These are phyloP conservation scores for Microchrysa polita DNA, from an alignment of 2,888 invertebrate species.

Conservation along the genomic window DNA sequence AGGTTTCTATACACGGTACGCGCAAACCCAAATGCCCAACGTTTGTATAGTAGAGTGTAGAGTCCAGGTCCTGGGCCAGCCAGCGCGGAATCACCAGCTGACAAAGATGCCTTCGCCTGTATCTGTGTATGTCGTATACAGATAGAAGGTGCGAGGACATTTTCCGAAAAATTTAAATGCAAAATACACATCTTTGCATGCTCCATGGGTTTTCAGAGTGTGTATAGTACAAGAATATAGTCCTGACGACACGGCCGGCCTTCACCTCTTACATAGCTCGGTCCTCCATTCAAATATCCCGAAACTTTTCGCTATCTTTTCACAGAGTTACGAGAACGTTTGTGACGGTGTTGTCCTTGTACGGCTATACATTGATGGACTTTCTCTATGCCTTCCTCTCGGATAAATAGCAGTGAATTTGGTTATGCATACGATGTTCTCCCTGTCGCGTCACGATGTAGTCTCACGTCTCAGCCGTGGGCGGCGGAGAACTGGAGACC, in stretches of 20 bases:
- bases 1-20: background rate
- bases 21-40: background rate
- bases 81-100: too few relatives aligned
- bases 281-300: conserved; percentile 8
- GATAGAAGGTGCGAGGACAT: too few relatives aligned
- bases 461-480: background rate
- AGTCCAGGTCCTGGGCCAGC: background rate
- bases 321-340: background rate
- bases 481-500: background rate
- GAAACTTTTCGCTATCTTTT: conserved; percentile 13
- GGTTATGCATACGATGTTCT: conserved; percentile 3
- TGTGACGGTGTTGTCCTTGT: conserved; percentile 1
- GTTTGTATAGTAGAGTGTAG: background rate
- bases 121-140: too few relatives aligned
- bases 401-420: background rate
- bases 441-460: too few relatives aligned
- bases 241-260: background rate
- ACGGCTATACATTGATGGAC: background rate
- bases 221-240: too few relatives aligned
- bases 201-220: background rate
- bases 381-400: background rate
- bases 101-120: too few relatives aligned
- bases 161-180: conserved; percentile 9
- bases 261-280: background rate
- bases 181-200: conserved; percentile 2